These are phyloP conservation scores for Rhagonycha lutea DNA, from an alignment of 2,888 invertebrate genomes.

Conservation along the genomic window DNA sequence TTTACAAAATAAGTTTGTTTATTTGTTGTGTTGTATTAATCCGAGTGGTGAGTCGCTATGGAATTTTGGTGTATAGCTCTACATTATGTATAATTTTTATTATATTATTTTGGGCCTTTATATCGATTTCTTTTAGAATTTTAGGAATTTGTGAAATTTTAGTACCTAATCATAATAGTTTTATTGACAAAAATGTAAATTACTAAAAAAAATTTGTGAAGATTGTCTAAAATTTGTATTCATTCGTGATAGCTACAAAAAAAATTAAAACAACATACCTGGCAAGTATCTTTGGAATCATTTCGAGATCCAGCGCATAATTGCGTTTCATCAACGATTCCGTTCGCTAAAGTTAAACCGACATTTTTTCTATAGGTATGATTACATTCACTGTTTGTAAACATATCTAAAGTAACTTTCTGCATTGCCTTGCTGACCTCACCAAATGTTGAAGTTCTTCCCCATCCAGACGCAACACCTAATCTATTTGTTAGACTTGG, in stretches of 20 bases:
- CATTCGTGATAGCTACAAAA: too few species aligned
- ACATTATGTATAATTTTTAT: too few species aligned
- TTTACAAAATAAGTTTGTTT: too few species aligned
- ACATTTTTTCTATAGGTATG: background rate
- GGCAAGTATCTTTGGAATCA: slow-evolving; percentile 56
- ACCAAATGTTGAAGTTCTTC: slow-evolving; percentile 52
- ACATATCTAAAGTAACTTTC: slow-evolving; percentile 55
- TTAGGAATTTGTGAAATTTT: too few species aligned
- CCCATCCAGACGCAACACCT: slow-evolving; percentile 58
- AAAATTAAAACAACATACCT: slow-evolving; percentile 40
- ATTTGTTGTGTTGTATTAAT: too few species aligned
- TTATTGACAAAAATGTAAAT: too few species aligned
- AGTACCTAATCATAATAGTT: too few species aligned
- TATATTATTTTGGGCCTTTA: background rate
- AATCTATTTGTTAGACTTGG: background rate
- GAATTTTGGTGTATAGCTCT: too few species aligned
- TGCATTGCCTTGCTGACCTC: slow-evolving; percentile 44
- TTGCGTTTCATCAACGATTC: slow-evolving; percentile 55
- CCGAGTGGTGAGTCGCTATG: too few species aligned
- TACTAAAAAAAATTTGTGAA: too few species aligned
- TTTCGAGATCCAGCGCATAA: slow-evolving; percentile 58
- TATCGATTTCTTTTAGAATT: background rate
- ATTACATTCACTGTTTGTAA: slow-evolving; percentile 46
- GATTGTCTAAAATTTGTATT: too few species aligned
- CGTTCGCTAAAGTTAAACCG: slow-evolving; percentile 40